Base-by-base conservation (phyloP, 2,113 vertebrate species). In the Psettodes erumei region DNA sequence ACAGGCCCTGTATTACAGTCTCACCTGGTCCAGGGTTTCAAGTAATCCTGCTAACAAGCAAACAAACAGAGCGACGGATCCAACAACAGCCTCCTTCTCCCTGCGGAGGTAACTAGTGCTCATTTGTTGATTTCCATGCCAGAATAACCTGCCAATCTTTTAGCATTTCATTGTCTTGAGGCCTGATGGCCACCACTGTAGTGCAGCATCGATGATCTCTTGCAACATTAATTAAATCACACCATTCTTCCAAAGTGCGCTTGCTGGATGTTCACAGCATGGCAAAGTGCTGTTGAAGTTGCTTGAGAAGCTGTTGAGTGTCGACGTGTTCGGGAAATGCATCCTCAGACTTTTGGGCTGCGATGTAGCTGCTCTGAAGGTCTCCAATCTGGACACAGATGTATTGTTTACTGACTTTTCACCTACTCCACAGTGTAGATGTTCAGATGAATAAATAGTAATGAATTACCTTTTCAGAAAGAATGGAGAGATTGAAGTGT, bases 261-360 rank as follows among this genome's bases (percentile, higher is more conserved):
- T 18, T 28, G 21, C 25, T 21, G 0, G 53, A 51, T 2, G 18
- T 33, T 96, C 92, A 98, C 71, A 98, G 93, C 89, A 91, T 86
- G 2, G 97, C 92, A 88, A 99, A 99, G 77, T 98, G 98, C 80
- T 96, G 92, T 73, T 94, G 94, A 75, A 99, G 91, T 89, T 95
- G 95, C 68, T 95, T 96, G 30, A 99, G 90, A 77, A 99, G 94
- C 82, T 96, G 95, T 28, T 98, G 95, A 8, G 98, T 97, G 86
- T 99, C 96, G 55, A 96, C 94, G 0, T 99, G 98, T 43, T 96
- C 96, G n/a, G 97, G 97, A 89, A 99, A 99, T 0, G 94, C 95
- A 45, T 93, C 95, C 81, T 96, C 95, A 1, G 98, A 95, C 82
- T 95, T 97, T 83, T 94, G 95, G 25, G 97, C 97, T 0, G 97